phyloP scores from a whole-genome alignment of 2,888 invertebrate species.

The Parnassius apollo region DNA sequence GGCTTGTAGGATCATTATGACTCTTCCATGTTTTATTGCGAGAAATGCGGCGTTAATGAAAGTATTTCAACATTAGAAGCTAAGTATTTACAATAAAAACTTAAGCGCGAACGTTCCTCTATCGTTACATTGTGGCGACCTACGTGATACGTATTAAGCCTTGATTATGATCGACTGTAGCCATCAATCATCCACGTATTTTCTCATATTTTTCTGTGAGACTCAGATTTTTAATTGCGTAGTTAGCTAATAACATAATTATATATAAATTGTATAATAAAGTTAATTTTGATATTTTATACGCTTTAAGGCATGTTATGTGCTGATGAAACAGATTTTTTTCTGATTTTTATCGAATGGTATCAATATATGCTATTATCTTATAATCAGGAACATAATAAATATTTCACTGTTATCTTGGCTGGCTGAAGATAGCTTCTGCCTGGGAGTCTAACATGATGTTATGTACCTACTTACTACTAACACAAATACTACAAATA shows the following conservation, averaged over 20 bases:
- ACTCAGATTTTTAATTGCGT: slow-evolving; percentile 1
- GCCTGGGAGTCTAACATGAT: too few species aligned
- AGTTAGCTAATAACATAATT: not conserved
- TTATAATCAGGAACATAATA: too few species aligned
- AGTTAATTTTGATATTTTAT: not conserved
- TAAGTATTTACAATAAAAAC: slow-evolving; percentile 20
- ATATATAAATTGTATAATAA: too few species aligned
- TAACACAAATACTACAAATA: too few species aligned
- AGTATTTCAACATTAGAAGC: slow-evolving; percentile 18
- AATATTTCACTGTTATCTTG: too few species aligned
- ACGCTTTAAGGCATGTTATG: not conserved
- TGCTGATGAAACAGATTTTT: not conserved
- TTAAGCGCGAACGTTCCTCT: slow-evolving; percentile 17
- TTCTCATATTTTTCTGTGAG: not conserved
- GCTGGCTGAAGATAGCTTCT: too few species aligned
- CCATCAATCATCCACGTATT: not conserved
- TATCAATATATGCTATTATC: too few species aligned
- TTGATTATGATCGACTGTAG: not conserved
- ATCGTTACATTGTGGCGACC: slow-evolving; percentile 18
- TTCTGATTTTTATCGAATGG: not conserved
- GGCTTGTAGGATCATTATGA: slow-evolving; percentile 18
- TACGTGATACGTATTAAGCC: slow-evolving; percentile 7
- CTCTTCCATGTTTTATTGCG: slow-evolving; percentile 16
- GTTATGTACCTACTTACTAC: too few species aligned
- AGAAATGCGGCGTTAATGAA: slow-evolving; percentile 23